Evolutionary conservation across 1,140 invertebrate genomes (phyloP), one percentile per base, ranked within the genome.

Genomic region (Drosophila gunungcola): DNA sequence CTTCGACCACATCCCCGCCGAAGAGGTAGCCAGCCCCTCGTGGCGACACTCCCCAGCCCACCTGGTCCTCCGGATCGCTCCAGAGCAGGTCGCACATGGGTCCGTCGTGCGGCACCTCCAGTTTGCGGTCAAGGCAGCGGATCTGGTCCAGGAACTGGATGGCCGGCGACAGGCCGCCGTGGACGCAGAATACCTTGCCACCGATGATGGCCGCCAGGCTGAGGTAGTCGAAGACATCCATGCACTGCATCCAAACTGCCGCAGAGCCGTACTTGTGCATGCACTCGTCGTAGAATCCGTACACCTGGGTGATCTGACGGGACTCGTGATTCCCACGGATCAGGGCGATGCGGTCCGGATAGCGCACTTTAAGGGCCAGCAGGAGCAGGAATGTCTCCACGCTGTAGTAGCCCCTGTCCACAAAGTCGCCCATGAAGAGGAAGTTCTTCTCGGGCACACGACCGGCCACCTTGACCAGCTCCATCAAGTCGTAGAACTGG

Each of bases 271-370:
- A 41, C 39, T 41, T 41, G 5, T 2, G n/a, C 4, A 41, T 41
- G 39, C n/a, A 13, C 39, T 41, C 39, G 39, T 41, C 39, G 5
- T 41, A 41, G 39, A 41, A 41, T 41, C 39, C 39, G n/a, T 41
- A 41, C 39, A 41, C 39, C 39, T 41, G 39, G 39, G 39, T 41
- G 39, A 41, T 13, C 39, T 41, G n/a, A 1, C 39, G 39, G 39
- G n/a, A 41, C 39, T 41, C 39, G 39, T 41, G 39, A n/a, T 41
- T 41, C 12, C 39, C 39, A n/a, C 39, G 39, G n/a, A 41, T n/a
- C n/a, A 41, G 39, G 39, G 39, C 39, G 6, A 41, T 41, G 39
- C 39, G 39, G n/a, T 41, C 39, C 5, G 39, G 39, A n/a, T 41
- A 41, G n/a, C 39, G 39, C 39, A 41, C 39, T n/a, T 41, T 41